Evolutionary conservation across 53 echinoderm and acorn worm species (phyloP), one percentile per base, ranked within the genome.

Genomic region (Patiria pectinifera): DNA sequence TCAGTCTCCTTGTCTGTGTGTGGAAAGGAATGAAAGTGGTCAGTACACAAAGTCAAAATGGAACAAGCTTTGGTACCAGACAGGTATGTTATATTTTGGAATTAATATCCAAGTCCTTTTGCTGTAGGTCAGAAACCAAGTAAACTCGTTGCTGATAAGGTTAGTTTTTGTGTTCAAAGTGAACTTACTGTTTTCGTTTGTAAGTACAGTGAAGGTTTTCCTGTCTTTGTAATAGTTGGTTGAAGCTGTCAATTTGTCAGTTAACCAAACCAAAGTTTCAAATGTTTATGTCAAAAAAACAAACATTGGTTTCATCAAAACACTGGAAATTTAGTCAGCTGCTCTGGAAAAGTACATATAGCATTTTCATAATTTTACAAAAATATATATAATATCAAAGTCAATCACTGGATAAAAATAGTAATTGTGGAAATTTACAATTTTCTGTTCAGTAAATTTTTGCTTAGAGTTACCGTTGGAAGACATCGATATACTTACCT

Each of bases 21-120:
- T 81, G 90, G 81, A 90, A 83, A 91, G 91, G 84, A 91, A 91
- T 91, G 83, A 59, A 84, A 91, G 23, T 71, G 84, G 91, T 76
- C 84, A 83, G 84, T 58, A 91, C 72, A 91, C 9, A 53, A 69
- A 2, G 71, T 75, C 83, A 83, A 83, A 72, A 71, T 19, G 16
- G 62, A 62, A 46, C 60, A 23, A 44, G 15, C 14, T 14, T 11
- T 14, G 66, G 66, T 18, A 4, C 66, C 2, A 66, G 66, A 66
- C 66, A 66, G 8, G 12, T 12, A 60, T 12, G 9, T 11, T 1
- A 60, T 11, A 60, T 60, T 60, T 60, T 60, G 12, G 12, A 60
- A 60, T 11, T 60, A 60, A 60, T 16, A 66, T 66, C 66, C 66
- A 15, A 66, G 66, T 66, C 15, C 66, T 14, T 15, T 66, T 16